Evolutionary conservation across 2,797 vertebrate species (phyloP), one percentile per base, ranked within the genome.

Genomic region (Microcaecilia unicolor): DNA sequence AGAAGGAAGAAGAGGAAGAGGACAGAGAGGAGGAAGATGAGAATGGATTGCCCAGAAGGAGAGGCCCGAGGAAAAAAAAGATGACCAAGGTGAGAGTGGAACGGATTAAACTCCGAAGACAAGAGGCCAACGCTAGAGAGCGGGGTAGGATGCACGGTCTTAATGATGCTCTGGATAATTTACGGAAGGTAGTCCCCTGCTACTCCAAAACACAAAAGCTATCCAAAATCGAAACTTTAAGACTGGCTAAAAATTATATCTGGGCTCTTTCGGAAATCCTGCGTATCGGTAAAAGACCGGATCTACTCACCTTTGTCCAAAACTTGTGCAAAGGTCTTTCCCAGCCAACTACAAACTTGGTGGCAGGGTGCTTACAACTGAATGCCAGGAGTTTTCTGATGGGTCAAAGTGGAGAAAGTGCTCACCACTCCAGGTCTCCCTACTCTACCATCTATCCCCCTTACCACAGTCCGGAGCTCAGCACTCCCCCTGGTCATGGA

Each of bases 151-250:
- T 99, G 95, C 95, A 99, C 2, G 92, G 95, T 39, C 75, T 99
- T 52, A 99, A 99, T 4, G 90, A 85, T 0, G 95, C 95, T 11
- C 75, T 99, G 76, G 95, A 99, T 84, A 97, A 88, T 72, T 86
- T 99, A 61, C 85, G 95, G 46, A 98, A 98, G 85, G 94, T 99
- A 40, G 95, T 99, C 58, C 95, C 95, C 25, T 99, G 95, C 55
- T 98, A 99, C 73, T 99, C 95, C 21, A 99, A 98, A 76, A 97
- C 95, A 41, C 95, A 99, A 53, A 99, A 99, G 80, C 90, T 99
- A 15, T 98, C 94, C 54, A 98, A 98, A 76, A 98, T 98, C 41
- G 95, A 98, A 80, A 98, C 95, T 16, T 78, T 98, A 34, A 88
- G 95, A 60, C 80, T 98, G 58, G 95, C 95, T 24, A 98, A 98